Evolutionary conservation across 1,140 invertebrate species (phyloP).

Genomic region (Contarinia nasturtii): DNA sequence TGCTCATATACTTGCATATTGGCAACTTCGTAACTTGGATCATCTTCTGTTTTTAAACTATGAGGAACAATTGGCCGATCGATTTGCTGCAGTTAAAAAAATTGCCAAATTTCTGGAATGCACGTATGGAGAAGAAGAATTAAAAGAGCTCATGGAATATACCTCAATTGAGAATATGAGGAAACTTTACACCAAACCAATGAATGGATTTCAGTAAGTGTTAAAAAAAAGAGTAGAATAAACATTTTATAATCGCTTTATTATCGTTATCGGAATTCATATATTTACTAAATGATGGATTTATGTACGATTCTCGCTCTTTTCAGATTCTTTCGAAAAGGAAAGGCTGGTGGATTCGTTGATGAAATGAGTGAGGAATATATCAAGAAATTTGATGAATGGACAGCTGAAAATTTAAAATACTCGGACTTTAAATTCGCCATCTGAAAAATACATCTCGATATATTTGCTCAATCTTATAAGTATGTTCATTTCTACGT

Average conservation of each 20-base stretch:
- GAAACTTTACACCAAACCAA: not conserved
- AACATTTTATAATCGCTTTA: too few relatives aligned
- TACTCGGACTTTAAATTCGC: too few relatives aligned
- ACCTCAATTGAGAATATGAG: constrained; percentile 13
- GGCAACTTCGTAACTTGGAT: constrained; percentile 28
- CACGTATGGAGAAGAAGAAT: constrained; percentile 26
- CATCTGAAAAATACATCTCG: too few relatives aligned
- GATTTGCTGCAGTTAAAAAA: constrained; percentile 32
- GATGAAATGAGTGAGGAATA: constrained; percentile 32
- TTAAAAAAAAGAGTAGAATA: too few relatives aligned
- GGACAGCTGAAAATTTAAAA: constrained; percentile 21
- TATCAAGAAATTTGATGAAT: constrained; percentile 32
- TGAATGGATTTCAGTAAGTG: too few relatives aligned
- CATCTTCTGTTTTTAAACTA: constrained; percentile 43
- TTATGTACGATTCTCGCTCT: too few relatives aligned
- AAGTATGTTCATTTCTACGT: too few relatives aligned
- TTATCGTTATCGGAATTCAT: too few relatives aligned
- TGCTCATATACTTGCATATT: constrained; percentile 35
- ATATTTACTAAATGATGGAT: too few relatives aligned
- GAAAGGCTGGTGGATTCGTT: constrained; percentile 43
- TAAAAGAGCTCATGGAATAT: constrained; percentile 30
- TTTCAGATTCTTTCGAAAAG: constrained; percentile 35
- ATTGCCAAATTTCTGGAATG: constrained; percentile 37
- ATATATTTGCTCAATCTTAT: too few relatives aligned
- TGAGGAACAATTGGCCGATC: constrained; percentile 46